phyloP scores from a whole-genome alignment of 2,888 invertebrate genomes.

The Drosophila leonis region DNA sequence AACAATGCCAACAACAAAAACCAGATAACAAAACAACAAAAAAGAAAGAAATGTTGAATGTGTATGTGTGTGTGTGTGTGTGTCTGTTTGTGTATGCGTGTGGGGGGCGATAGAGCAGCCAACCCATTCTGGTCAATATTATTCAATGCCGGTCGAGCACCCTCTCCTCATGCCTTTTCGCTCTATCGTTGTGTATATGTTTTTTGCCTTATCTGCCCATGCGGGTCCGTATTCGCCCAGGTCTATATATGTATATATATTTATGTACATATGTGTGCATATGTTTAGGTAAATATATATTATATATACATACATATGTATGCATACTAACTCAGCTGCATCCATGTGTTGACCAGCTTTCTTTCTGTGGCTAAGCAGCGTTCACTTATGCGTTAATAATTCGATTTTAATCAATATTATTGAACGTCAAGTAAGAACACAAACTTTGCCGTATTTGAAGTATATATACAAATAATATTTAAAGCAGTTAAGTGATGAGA shows the following conservation, averaged over 20 bases:
- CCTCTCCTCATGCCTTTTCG: slow-evolving; percentile 7
- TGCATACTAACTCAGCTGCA: slow-evolving; percentile 35
- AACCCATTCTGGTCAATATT: slow-evolving; percentile 73
- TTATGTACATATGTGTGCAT: background rate
- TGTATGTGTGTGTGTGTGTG: slow-evolving; percentile 7
- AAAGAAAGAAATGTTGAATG: slow-evolving; percentile 16
- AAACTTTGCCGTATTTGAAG: background rate
- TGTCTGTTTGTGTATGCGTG: slow-evolving; percentile 8
- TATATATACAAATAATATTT: background rate
- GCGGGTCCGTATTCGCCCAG: slow-evolving; percentile 54
- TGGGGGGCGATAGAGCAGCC: slow-evolving; percentile 29
- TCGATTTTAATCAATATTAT: slow-evolving; percentile 73
- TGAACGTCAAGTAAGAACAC: slow-evolving; percentile 22
- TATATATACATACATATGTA: no score
- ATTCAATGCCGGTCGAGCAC: slow-evolving; percentile 59
- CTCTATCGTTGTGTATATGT: slow-evolving; percentile 25
- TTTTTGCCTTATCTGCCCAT: slow-evolving; percentile 62
- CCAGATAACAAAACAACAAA: slow-evolving; percentile 53
- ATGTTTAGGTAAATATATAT: background rate
- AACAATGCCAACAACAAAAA: slow-evolving; percentile 55
- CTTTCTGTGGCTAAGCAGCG: slow-evolving; percentile 27
- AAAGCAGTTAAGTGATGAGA: background rate
- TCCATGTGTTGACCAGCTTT: slow-evolving; percentile 30
- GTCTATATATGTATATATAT: slow-evolving; percentile 1
- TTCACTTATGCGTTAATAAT: slow-evolving; percentile 72